Evolutionary conservation across 2,113 vertebrate genomes (phyloP), one percentile per base, ranked within the genome.

Genomic region (Crotalus tigris): DNA sequence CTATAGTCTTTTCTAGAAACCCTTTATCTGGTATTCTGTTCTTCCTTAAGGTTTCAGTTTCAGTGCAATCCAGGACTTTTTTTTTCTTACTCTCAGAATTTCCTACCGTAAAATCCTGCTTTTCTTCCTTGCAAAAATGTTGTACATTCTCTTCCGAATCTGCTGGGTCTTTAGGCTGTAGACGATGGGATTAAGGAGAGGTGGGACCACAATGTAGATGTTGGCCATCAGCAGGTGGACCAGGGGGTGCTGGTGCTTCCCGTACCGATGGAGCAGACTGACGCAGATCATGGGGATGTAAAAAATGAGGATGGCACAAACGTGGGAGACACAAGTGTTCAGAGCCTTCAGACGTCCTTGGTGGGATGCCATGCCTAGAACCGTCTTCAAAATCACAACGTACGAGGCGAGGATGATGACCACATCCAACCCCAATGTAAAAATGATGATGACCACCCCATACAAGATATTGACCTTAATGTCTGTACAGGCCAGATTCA

Each of bases 271-370:
- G 1, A 90, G 29, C 7, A 92, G n/a, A 91, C 94, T 4, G n/a
- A 94, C 49, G 8, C 93, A 69, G 39, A 96, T 15, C n/a, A 94
- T 89, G n/a, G 95, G 94, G 11, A 93, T 3, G 10, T 95, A 95
- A 64, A 95, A 95, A 39, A 93, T 54, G 3, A 95, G 89, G n/a
- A 96, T 93, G 54, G 93, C 96, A 58, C 92, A 93, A 26, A 95
- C 85, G 54, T 87, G 94, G 7, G 96, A 96, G 33, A 91, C 3
- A 0, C 94, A 95, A 11, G 95, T 96, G 9, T 81, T 49, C n/a
- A 96, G 92, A 17, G 93, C 81, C 21, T 94, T 95, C 75, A 94
- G 49, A 4, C 89, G 44, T 61, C 93, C 91, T 11, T 19, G 94
- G 39, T 55, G 90, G n/a, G 93, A 96, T 2, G 89, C 69, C 17